These are phyloP conservation scores for Corvus hawaiiensis DNA, from an alignment of 2,113 vertebrate genomes.

Conservation along the genomic window DNA sequence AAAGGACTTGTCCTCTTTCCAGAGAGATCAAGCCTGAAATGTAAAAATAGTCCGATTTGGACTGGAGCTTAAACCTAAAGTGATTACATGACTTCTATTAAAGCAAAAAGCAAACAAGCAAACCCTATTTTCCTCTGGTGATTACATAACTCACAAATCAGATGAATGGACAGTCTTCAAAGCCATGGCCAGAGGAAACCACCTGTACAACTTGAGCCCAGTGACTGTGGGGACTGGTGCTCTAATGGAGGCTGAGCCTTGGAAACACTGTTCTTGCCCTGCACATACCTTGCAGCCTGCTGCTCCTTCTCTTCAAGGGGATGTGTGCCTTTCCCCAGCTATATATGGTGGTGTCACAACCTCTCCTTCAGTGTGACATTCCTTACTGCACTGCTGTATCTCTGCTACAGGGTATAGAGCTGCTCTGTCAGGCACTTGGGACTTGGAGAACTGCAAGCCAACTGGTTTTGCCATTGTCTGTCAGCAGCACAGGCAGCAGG, in stretches of 20 bases:
- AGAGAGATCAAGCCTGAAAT: constrained; percentile 55
- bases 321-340: not conserved
- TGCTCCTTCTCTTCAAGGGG: not conserved
- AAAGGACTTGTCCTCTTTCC: constrained; percentile 51
- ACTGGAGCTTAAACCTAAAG: constrained; percentile 60
- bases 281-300: not conserved
- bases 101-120: constrained; percentile 53
- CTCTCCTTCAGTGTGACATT: not conserved
- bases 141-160: constrained; percentile 53
- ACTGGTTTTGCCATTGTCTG: not conserved
- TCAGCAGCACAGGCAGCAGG: not conserved
- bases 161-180: constrained; percentile 11
- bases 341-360: not conserved
- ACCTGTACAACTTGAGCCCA: not conserved
- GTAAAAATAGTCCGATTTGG: constrained; percentile 65
- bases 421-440: not conserved
- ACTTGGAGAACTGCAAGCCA: not conserved
- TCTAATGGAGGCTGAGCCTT: not conserved
- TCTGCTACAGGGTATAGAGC: not conserved
- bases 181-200: not conserved
- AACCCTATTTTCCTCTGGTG: not conserved
- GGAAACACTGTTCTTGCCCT: fast-evolving
- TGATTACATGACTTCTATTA: constrained; percentile 64
- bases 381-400: not conserved
- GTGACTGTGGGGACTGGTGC: fast-evolving